Conservation (phyloP, 2,888 invertebrate genomes). For the Pyrrhosoma nymphula region DNA sequence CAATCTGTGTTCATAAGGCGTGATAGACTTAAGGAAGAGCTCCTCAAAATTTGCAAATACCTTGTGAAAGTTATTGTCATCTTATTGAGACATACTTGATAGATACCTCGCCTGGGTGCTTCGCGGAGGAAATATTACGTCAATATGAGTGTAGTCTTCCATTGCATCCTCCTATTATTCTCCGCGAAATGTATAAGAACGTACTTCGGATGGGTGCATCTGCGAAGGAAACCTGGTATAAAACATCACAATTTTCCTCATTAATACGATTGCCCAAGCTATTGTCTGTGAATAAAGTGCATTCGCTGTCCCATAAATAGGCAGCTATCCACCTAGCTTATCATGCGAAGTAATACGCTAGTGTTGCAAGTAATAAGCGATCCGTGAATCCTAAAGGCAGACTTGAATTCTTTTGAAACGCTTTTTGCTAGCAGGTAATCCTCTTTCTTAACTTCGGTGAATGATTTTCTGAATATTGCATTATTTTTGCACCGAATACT, state of each 20-base stretch:
- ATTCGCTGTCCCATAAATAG: not conserved
- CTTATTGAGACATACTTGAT: slow-evolving; percentile 22
- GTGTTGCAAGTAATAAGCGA: not conserved
- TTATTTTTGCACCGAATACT: no score
- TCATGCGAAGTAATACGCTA: not conserved
- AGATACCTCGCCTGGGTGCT: not conserved
- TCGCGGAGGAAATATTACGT: slow-evolving; percentile 20
- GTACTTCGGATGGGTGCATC: not conserved
- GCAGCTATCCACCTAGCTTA: not conserved
- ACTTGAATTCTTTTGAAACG: not conserved
- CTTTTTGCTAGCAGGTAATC: no score
- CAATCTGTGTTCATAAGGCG: not conserved
- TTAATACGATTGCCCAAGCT: slow-evolving; percentile 11
- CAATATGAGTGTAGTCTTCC: slow-evolving; percentile 29
- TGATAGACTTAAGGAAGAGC: not conserved
- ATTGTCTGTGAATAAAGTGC: slow-evolving; percentile 15
- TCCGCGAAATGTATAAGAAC: not conserved
- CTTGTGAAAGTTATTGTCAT: not conserved
- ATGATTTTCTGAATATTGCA: no score
- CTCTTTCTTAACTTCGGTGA: no score
- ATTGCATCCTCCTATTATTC: slow-evolving; percentile 20
- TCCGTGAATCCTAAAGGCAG: not conserved
- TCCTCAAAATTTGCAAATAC: not conserved
- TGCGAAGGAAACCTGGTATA: not conserved
- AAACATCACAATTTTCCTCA: slow-evolving; percentile 30